Percentiles rank a stretch among this genome's conserved stretches.
These are phyloP conservation scores for Labeo calbasu DNA, from an alignment of 2,797 vertebrate species.

Conservation along the genomic window DNA sequence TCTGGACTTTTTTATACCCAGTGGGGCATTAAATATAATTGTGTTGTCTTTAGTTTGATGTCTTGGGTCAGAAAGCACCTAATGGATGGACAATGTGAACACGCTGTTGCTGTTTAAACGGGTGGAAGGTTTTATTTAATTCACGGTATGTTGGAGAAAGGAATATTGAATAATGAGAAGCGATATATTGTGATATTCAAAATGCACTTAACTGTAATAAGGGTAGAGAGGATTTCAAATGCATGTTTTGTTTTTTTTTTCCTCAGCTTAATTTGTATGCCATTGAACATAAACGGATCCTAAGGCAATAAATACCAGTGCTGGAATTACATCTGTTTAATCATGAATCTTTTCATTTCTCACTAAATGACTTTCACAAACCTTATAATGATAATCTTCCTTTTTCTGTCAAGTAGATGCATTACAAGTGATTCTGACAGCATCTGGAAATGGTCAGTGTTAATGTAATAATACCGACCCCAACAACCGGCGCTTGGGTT, in stretches of 20 bases:
- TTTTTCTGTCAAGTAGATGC: not conserved
- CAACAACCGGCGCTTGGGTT: not conserved
- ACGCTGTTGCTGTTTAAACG: conserved; percentile 1
- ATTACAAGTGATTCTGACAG: not conserved
- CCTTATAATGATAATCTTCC: not conserved
- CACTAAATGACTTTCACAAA: not conserved
- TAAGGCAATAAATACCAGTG: conserved; percentile 50
- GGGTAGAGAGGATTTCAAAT: conserved; percentile 5
- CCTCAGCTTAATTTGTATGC: conserved; percentile 36
- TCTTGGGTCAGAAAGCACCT: conserved; percentile 42
- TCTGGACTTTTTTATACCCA: conserved; percentile 27
- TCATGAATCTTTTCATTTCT: conserved; percentile 26
- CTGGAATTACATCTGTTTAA: conserved; percentile 25
- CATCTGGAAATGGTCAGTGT: not conserved
- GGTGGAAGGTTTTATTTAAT: conserved; percentile 32
- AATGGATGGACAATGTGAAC: conserved; percentile 41
- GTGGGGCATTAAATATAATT: conserved; percentile 46
- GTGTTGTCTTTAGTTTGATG: conserved; percentile 39
- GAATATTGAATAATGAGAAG: not conserved
- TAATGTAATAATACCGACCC: not conserved
- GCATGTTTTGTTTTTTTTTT: conserved; percentile 23
- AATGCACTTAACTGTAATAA: conserved; percentile 41
- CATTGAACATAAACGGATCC: conserved; percentile 15
- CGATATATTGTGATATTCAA: conserved; percentile 15
- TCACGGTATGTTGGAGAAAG: conserved; percentile 38